phyloP scores from a whole-genome alignment of 2,797 vertebrate species.

The Babyrousa celebensis region DNA sequence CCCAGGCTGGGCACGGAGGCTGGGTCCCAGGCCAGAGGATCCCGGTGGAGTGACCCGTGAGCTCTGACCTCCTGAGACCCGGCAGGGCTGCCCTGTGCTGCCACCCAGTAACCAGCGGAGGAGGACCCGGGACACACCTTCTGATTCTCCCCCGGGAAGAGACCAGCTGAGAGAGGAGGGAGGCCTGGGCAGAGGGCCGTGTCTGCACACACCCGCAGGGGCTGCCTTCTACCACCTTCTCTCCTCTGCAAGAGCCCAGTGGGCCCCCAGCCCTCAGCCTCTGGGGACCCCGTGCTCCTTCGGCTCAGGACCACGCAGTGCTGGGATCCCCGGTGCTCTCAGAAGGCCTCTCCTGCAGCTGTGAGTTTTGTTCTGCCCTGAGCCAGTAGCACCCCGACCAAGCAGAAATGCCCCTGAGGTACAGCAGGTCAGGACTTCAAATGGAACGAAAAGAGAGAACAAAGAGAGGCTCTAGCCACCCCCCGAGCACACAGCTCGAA shows the following conservation, averaged over 20 bases:
- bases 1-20: constrained; percentile 25
- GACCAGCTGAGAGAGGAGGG: not conserved
- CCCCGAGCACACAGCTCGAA: not conserved
- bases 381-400: not conserved
- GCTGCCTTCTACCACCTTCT: not conserved
- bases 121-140: not conserved
- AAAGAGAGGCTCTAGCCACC: not conserved
- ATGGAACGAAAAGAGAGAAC: constrained; percentile 21
- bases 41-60: not conserved
- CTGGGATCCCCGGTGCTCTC: not conserved
- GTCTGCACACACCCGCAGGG: not conserved
- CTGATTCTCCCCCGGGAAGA: not conserved
- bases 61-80: constrained; percentile 59
- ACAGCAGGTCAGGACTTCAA: not conserved
- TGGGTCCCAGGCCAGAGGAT: constrained; percentile 35
- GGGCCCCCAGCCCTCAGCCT: not conserved
- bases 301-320: not conserved
- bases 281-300: not conserved
- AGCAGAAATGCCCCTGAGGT: not conserved
- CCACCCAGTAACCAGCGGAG: not conserved
- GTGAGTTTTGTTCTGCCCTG: not conserved
- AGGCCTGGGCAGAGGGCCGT: not conserved
- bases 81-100: constrained; percentile 9
- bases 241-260: too few species aligned
- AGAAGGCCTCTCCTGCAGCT: not conserved